Evolutionary conservation across 1,140 invertebrate genomes (phyloP), one percentile per base, ranked within the genome.

Genomic region (Drosophila aff.): DNA sequence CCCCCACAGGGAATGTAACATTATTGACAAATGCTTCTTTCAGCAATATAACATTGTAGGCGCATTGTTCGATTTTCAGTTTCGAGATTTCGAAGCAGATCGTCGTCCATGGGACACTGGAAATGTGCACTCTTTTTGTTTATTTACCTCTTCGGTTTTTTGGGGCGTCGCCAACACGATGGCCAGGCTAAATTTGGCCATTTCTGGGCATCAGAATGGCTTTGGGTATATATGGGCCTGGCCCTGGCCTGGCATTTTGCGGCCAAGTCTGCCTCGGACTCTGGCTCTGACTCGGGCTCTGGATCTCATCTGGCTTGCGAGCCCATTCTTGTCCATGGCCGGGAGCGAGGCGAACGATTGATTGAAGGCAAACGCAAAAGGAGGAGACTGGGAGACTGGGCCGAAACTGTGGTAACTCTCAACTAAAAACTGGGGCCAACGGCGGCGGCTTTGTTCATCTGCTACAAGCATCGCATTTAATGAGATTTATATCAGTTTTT

Each of bases 401-500:
- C 72, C 36, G 31, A 52, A 58, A 31, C 23, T 58, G 36, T n/a
- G 55, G 36, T n/a, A 38, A 43, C 26, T 28, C 26, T 28, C 15
- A 21, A 23, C 18, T n/a, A 26, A 68, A 41, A 41, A 49, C 57
- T 38, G 36, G 10, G 36, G 26, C 62, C 23, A 16, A 31, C 47
- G 47, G 57, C 75, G 64, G 64, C 65, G 81, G 82, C 82, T 86
- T 86, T 86, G 83, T 86, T 87, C 71, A 87, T 86, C 80, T 86
- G 83, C 76, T 87, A 80, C 80, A 86, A 87, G 79, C 83, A 87
- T 87, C 84, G 77, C 84, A 77, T 89, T 87, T 89, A 87, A 89
- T 89, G 83, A 87, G 83, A 87, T 87, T 87, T 87, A 83, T 87
- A 87, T 89, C 81, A 87, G 80, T 89, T 89, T 89, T 89, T 89